These are phyloP conservation scores for Cyprinodon diabolis DNA, from an alignment of 2,797 vertebrate genomes.

Conservation along the genomic window DNA sequence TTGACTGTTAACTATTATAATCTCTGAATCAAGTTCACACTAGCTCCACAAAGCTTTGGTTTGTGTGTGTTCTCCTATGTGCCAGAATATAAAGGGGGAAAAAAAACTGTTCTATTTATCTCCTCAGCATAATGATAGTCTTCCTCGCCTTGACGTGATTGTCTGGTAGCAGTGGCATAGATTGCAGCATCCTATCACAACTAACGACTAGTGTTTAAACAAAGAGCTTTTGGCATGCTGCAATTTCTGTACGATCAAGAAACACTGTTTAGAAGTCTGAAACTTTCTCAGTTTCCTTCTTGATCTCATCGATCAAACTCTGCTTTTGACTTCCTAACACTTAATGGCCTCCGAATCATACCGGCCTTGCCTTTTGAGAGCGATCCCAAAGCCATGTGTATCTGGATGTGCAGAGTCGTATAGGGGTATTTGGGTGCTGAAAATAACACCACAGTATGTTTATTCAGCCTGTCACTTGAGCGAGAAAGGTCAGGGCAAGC, in stretches of 20 bases:
- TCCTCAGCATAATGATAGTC: conserved; percentile 72
- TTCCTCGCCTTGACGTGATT: conserved; percentile 64
- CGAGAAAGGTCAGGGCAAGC: conserved; percentile 56
- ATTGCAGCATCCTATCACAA: conserved; percentile 65
- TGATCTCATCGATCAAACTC: conserved; percentile 47
- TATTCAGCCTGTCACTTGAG: conserved; percentile 58
- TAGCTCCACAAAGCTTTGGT: conserved; percentile 8
- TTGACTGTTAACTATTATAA: neutral
- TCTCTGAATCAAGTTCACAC: conserved; percentile 13
- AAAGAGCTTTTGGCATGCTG: conserved; percentile 61
- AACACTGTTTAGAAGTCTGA: conserved; percentile 72
- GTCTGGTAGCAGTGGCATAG: conserved; percentile 61
- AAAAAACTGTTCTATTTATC: conserved; percentile 73
- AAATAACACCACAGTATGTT: conserved; percentile 69
- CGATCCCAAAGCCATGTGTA: conserved; percentile 19
- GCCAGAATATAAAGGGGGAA: conserved; percentile 62
- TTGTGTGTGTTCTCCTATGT: conserved; percentile 59
- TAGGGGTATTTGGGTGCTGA: conserved; percentile 51
- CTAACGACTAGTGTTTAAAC: conserved; percentile 72
- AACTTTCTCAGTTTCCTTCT: conserved; percentile 68
- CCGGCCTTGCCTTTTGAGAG: neutral
- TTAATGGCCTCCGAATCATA: conserved; percentile 7
- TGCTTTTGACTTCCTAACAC: conserved; percentile 18
- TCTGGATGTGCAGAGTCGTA: conserved; percentile 37
- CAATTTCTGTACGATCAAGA: conserved; percentile 63